Evolutionary conservation across 2,888 invertebrate genomes (phyloP), one percentile per base, ranked within the genome.

Genomic region (Ophioninae sp.): DNA sequence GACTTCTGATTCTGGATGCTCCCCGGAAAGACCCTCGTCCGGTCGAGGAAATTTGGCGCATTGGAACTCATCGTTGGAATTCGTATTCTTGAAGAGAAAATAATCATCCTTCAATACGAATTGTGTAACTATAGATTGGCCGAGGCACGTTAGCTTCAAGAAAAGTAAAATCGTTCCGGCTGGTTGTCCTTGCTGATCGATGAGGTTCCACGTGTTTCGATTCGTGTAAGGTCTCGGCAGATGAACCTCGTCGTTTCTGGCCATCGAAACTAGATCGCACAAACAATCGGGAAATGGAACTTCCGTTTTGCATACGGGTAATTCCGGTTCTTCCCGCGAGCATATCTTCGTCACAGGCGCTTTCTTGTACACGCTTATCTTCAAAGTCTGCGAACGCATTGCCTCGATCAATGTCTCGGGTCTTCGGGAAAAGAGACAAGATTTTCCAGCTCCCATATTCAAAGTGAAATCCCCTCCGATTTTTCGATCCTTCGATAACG

Each of bases 141-240:
- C 92, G 79, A 89, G 90, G 72, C 90, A 90, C 2, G 91, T 89
- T 1, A 92, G 85, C 67, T 90, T 81, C 2, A 91, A 67, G 64
- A 90, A 90, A 2, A 91, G 81, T 7, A 87, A 85, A 41, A 92
- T 89, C n/a, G 86, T 88, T 62, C 92, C 92, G 6, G 88, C 88
- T 1, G 87, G 85, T 17, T 88, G 87, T 17, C 67, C 83, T 7
- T 85, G 76, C n/a, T 86, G 78, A 44, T 88, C 87, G 6, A 86
- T 37, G 20, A 91, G 86, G 56, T 88, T 87, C 81, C 88, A 90
- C 0, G 87, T 87, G 39, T 89, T 88, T 62, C 83, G 86, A n/a
- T 89, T 39, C 2, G 83, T 84, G 68, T 87, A 88, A 7, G 89
- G 86, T 44, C 87, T 82, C 0, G 87, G 86, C 10, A 87, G 81